A percentile compares a stretch with the other conserved stretches of the same genome.
Conservation (phyloP, 2,888 invertebrate genomes). For the Trisateles emortualis region DNA sequence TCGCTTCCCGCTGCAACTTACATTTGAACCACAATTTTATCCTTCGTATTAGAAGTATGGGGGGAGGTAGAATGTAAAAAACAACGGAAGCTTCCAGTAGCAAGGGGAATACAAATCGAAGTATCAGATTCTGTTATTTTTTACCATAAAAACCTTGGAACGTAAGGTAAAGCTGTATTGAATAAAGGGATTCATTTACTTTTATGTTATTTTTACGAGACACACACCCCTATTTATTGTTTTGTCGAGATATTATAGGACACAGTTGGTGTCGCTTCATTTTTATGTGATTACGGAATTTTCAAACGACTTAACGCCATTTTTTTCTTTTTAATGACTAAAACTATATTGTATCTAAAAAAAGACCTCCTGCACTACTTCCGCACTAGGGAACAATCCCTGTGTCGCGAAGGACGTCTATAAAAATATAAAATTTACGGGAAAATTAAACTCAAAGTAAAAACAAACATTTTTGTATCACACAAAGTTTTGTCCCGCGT, state of each 20-base stretch:
- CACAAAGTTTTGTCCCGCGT: no score
- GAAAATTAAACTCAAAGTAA: no score
- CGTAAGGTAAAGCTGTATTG: slow-evolving; percentile 51
- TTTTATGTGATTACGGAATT: slow-evolving; percentile 25
- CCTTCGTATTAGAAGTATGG: slow-evolving; percentile 44
- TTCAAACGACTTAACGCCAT: not conserved
- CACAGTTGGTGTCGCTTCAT: slow-evolving; percentile 26
- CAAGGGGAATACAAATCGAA: slow-evolving; percentile 70
- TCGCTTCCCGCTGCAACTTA: slow-evolving; percentile 18
- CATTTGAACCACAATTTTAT: slow-evolving; percentile 12
- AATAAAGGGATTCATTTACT: slow-evolving; percentile 53
- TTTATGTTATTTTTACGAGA: slow-evolving; percentile 51
- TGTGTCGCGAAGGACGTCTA: no score
- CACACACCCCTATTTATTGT: slow-evolving; percentile 38
- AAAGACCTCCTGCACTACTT: no score
- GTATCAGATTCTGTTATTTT: slow-evolving; percentile 53
- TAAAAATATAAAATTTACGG: no score
- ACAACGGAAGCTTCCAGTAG: slow-evolving; percentile 60
- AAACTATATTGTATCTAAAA: no score
- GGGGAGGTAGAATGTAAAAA: slow-evolving; percentile 54
- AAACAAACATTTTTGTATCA: no score
- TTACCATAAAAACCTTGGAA: slow-evolving; percentile 43
- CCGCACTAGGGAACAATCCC: no score
- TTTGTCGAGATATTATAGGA: slow-evolving; percentile 28
- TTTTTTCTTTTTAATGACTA: not conserved